Percentiles rank a stretch among this genome's conserved stretches.
These are phyloP conservation scores for Ceramica pisi DNA, from an alignment of 2,888 invertebrate species.

Conservation along the genomic window DNA sequence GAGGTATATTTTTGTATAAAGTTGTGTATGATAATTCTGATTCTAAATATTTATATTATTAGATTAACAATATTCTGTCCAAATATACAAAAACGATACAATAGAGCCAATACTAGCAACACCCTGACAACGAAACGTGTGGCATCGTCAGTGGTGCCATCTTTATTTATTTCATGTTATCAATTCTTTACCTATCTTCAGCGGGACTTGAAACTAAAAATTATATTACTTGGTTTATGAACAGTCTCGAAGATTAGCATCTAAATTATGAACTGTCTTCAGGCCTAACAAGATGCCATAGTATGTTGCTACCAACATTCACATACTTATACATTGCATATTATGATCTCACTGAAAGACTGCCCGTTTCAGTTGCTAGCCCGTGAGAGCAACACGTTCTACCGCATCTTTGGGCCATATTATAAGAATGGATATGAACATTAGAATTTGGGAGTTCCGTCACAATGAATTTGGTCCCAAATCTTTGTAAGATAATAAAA, in stretches of 20 bases:
- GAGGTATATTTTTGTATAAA: constrained; percentile 53
- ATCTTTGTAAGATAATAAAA: constrained; percentile 31
- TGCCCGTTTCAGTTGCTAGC: constrained; percentile 30
- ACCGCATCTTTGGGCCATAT: constrained; percentile 46
- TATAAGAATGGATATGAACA: constrained; percentile 50
- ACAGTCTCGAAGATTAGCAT: constrained; percentile 57
- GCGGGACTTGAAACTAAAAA: not conserved
- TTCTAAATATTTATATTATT: constrained; percentile 37
- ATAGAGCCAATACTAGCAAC: not conserved
- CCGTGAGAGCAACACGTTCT: constrained; percentile 52
- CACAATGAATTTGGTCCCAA: constrained; percentile 48
- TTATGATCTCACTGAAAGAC: constrained; percentile 46
- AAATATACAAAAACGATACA: constrained; percentile 2
- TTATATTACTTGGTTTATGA: constrained; percentile 59
- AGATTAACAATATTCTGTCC: constrained; percentile 11
- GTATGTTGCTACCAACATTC: constrained; percentile 57
- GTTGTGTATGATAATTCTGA: constrained; percentile 33
- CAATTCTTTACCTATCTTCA: not conserved
- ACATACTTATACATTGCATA: constrained; percentile 20
- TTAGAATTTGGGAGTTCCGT: constrained; percentile 45
- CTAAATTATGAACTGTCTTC: constrained; percentile 58
- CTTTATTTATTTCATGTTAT: constrained; percentile 7
- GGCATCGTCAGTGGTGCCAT: constrained; percentile 25
- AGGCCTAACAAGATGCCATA: constrained; percentile 51
- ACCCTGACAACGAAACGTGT: not conserved